Evolutionary conservation across 2,113 vertebrate genomes (phyloP).

Genomic region (Menidia beryllina): DNA sequence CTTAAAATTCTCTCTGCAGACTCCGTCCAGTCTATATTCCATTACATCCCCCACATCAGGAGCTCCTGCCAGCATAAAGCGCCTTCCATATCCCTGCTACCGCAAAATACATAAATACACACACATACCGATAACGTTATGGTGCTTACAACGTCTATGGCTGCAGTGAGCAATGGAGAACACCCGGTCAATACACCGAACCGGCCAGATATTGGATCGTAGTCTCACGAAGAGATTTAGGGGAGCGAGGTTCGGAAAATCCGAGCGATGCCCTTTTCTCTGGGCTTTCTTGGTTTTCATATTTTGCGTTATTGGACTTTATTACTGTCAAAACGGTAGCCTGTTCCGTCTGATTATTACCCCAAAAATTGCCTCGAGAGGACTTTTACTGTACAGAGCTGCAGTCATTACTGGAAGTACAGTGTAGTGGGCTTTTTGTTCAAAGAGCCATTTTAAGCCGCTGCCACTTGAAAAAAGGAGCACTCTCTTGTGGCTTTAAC

Average conservation of each 20-base stretch:
- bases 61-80: constrained; percentile 41
- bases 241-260: constrained; percentile 3
- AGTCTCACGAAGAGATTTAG: constrained; percentile 28
- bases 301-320: constrained; percentile 35
- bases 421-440: constrained; percentile 30
- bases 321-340: constrained; percentile 45
- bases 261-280: constrained; percentile 3
- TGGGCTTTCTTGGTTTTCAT: constrained; percentile 41
- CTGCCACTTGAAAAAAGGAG: constrained; percentile 24
- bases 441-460: constrained; percentile 33
- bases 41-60: constrained; percentile 68
- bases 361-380: constrained; percentile 43
- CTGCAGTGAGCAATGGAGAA: constrained; percentile 31
- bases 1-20: constrained; percentile 70
- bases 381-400: constrained; percentile 52
- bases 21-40: constrained; percentile 68
- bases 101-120: constrained; percentile 7
- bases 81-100: too few species aligned
- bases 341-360: constrained; percentile 43
- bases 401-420: constrained; percentile 48
- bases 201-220: constrained; percentile 48
- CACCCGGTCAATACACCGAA: constrained; percentile 17
- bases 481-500: constrained; percentile 48
- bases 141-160: constrained; percentile 30
- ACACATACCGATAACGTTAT: constrained; percentile 2